These are phyloP conservation scores for Microctonus brassicae DNA, from an alignment of 2,888 invertebrate genomes.

Conservation along the genomic window DNA sequence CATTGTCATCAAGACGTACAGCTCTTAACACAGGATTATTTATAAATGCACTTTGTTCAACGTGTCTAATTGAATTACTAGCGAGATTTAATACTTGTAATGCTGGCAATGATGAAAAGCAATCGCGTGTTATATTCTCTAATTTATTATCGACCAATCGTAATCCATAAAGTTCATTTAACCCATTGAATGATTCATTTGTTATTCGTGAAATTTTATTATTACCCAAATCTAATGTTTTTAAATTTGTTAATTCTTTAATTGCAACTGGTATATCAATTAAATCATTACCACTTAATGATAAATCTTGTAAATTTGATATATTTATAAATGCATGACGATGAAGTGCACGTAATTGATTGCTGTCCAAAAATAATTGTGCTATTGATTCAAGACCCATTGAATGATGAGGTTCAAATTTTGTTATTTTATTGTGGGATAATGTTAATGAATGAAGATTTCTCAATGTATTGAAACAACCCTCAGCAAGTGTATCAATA, in stretches of 20 bases:
- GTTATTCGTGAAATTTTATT: constrained; percentile 82
- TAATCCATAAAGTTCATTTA: constrained; percentile 82
- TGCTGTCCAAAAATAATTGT: constrained; percentile 82
- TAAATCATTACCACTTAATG: constrained; percentile 81
- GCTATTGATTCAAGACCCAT: constrained; percentile 81
- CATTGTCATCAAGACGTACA: constrained; percentile 83
- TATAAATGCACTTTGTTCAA: constrained; percentile 84
- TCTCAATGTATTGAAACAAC: constrained; percentile 81
- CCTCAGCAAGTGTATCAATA: constrained; percentile 79
- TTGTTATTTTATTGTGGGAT: constrained; percentile 79
- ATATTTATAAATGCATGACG: constrained; percentile 82
- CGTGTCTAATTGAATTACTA: constrained; percentile 82
- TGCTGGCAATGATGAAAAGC: constrained; percentile 79
- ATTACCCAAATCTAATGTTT: constrained; percentile 85
- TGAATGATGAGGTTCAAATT: constrained; percentile 80
- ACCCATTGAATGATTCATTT: constrained; percentile 80
- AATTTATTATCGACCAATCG: constrained; percentile 85
- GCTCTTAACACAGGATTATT: constrained; percentile 81
- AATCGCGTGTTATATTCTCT: constrained; percentile 81
- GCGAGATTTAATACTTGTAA: constrained; percentile 85
- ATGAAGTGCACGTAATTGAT: constrained; percentile 79
- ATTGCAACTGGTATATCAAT: constrained; percentile 80
- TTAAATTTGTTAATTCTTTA: constrained; percentile 78
- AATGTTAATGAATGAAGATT: constrained; percentile 83
- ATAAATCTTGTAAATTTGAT: constrained; percentile 83